Conservation (phyloP, 2,113 vertebrate genomes). For the Bagarius yarrelli region DNA sequence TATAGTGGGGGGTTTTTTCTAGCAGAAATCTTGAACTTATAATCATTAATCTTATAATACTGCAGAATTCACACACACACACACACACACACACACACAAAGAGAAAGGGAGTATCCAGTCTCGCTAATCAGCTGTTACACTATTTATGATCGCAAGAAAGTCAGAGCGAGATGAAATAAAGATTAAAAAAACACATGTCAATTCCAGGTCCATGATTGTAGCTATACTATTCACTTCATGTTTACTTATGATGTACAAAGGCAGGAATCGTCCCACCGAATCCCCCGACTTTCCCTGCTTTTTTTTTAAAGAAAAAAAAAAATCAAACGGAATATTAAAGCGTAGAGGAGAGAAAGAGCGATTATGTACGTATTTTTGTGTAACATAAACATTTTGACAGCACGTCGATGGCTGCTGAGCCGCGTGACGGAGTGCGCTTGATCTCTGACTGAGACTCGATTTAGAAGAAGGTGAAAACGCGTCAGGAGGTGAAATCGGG, state of each 20-base stretch:
- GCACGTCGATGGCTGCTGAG: conserved; percentile 8
- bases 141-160: conserved; percentile 70
- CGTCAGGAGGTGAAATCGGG: conserved; percentile 59
- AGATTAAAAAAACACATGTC: conserved; percentile 65
- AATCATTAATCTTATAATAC: too few relatives aligned
- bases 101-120: conserved; percentile 48
- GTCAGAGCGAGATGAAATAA: conserved; percentile 58
- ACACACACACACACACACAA: not conserved
- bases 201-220: conserved; percentile 66
- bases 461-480: conserved; percentile 53
- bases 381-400: conserved; percentile 70
- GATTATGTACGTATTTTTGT: conserved; percentile 39
- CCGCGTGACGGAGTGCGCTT: not conserved
- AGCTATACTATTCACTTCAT: conserved; percentile 59
- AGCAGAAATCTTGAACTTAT: not conserved
- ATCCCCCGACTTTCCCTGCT: conserved; percentile 61
- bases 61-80: not conserved
- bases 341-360: conserved; percentile 41
- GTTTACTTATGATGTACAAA: conserved; percentile 74
- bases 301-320: not conserved
- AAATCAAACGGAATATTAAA: conserved; percentile 75
- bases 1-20: not conserved
- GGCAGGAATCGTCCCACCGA: conserved; percentile 69
- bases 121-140: conserved; percentile 73
- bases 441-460: conserved; percentile 8